Conservation (phyloP, 2,888 invertebrate species). For the Trachelus stipa region DNA sequence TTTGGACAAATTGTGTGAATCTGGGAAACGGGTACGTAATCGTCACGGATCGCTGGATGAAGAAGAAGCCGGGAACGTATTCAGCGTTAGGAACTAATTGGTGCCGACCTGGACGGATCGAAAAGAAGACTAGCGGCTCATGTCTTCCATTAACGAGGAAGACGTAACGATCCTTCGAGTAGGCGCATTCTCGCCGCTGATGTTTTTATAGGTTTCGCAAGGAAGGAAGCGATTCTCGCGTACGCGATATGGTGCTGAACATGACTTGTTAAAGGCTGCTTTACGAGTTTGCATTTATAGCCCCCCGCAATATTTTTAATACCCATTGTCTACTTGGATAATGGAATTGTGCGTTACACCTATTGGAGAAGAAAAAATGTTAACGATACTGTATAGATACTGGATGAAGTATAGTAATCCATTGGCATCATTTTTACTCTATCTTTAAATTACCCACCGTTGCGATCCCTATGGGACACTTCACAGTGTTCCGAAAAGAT, state of each 20-base stretch:
- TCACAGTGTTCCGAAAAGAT: not conserved
- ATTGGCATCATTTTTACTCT: too few relatives aligned
- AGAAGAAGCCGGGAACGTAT: constrained; percentile 30
- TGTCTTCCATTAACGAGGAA: constrained; percentile 47
- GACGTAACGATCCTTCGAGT: constrained; percentile 45
- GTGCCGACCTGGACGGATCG: constrained; percentile 41
- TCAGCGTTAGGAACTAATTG: constrained; percentile 51
- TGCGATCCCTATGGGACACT: not conserved
- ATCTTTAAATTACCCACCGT: too few relatives aligned
- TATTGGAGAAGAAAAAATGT: not conserved
- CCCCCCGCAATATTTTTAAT: constrained; percentile 4
- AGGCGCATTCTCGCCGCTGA: constrained; percentile 33
- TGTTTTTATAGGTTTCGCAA: constrained; percentile 47
- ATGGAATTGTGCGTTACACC: not conserved
- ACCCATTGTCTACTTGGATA: constrained; percentile 8
- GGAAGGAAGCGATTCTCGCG: constrained; percentile 42
- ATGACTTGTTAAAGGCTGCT: constrained; percentile 41
- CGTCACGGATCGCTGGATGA: constrained; percentile 19
- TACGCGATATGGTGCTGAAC: constrained; percentile 39
- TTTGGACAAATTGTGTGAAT: not conserved
- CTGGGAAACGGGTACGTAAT: not conserved
- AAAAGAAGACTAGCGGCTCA: constrained; percentile 43
- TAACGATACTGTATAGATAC: not conserved
- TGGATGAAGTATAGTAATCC: too few relatives aligned
- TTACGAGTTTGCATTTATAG: constrained; percentile 27